Percentiles rank a stretch among this genome's conserved stretches.
These are phyloP conservation scores for Octodonta nipae DNA, from an alignment of 2,888 invertebrate species.

Conservation along the genomic window DNA sequence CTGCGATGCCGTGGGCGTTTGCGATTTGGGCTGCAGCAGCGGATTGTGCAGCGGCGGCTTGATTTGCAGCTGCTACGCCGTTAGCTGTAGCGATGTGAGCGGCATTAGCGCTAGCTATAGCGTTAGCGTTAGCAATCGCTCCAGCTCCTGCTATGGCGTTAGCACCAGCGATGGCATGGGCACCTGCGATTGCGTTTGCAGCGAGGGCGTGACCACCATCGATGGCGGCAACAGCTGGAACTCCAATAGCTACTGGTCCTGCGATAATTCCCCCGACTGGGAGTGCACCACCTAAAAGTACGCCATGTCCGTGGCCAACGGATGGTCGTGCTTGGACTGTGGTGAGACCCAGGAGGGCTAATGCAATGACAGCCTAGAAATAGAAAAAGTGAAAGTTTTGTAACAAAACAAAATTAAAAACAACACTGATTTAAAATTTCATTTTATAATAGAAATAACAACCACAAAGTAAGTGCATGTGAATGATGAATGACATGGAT, in stretches of 20 bases:
- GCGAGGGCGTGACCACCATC: slow-evolving; percentile 1
- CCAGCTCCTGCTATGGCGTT: slow-evolving; percentile 7
- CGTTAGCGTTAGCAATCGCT: slow-evolving; percentile 7
- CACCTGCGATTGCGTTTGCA: slow-evolving; percentile 1
- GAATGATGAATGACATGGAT: no score
- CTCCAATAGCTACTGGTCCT: slow-evolving; percentile 8
- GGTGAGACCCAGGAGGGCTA: no score
- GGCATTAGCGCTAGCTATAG: slow-evolving; percentile 6
- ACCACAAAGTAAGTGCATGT: no score
- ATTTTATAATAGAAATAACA: no score
- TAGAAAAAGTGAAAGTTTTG: no score
- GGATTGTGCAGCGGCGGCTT: slow-evolving; percentile 5
- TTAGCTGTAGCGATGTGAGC: slow-evolving; percentile 7
- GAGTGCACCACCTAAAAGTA: slow-evolving; percentile 2
- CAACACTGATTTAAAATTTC: no score
- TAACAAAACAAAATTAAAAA: no score
- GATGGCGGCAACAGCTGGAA: slow-evolving; percentile 6
- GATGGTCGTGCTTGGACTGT: no score
- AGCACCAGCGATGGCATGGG: slow-evolving; percentile 4
- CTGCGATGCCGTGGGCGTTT: slow-evolving; percentile 5
- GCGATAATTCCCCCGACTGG: slow-evolving; percentile 2
- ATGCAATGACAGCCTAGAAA: no score
- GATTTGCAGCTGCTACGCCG: slow-evolving; percentile 5
- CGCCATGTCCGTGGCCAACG: slow-evolving; percentile 4
- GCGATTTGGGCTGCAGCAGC: slow-evolving; percentile 6